Conservation (phyloP, 2,113 vertebrate genomes). For the Dicaeum eximium region DNA sequence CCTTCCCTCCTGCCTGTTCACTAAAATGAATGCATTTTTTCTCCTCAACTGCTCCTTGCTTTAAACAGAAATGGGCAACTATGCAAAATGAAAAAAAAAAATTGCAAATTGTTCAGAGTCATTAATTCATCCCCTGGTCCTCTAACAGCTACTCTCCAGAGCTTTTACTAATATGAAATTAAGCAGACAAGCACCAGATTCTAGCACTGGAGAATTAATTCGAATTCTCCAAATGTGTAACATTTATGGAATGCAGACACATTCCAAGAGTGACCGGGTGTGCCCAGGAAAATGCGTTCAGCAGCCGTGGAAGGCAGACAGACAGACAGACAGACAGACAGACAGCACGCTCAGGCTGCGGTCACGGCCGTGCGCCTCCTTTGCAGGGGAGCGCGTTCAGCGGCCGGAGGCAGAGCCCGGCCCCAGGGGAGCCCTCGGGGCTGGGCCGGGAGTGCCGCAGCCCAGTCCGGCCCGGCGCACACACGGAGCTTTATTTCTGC, state of each 20-base stretch:
- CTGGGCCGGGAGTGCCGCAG: not conserved
- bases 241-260: not conserved
- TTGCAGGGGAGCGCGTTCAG: rapidly evolving
- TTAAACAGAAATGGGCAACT: not conserved
- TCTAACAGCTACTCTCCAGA: not conserved
- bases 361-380: not conserved
- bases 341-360: not conserved
- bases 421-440: rapidly evolving
- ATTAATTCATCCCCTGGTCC: not conserved
- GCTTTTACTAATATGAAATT: not conserved
- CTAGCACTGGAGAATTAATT: not conserved
- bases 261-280: rapidly evolving
- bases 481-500: not conserved
- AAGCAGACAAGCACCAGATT: not conserved
- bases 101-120: not conserved
- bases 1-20: not conserved
- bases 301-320: no score
- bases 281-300: no score
- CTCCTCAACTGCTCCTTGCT: not conserved
- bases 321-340: no score
- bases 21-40: not conserved
- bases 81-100: not conserved
- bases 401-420: not conserved
- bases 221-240: not conserved
- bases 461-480: not conserved